Evolutionary conservation across 2,797 vertebrate genomes (phyloP).

Genomic region (Phoebastria nigripes): DNA sequence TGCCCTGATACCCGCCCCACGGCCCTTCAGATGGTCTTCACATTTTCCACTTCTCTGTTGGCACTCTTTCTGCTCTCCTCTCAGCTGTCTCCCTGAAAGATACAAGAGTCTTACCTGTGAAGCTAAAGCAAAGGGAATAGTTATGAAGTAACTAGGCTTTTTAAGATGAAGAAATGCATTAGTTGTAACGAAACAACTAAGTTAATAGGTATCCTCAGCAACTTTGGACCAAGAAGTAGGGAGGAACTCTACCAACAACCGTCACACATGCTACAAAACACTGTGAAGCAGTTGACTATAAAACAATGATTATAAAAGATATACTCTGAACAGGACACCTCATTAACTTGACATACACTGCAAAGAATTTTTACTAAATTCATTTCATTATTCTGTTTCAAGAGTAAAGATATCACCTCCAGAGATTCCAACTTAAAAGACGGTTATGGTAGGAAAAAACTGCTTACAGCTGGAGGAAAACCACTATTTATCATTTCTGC

Average conservation of each 20-base stretch:
- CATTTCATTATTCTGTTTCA: not conserved
- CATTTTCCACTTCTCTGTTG: not conserved
- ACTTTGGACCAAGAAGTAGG: not conserved
- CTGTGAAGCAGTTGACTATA: not conserved
- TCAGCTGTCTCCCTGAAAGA: not conserved
- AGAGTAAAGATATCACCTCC: not conserved
- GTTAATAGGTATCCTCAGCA: not conserved
- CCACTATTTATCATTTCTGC: not conserved
- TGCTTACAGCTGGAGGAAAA: not conserved
- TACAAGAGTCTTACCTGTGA: not conserved
- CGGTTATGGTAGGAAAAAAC: not conserved
- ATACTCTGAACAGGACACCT: not conserved
- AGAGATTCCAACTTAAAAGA: not conserved
- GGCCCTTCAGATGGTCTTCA: not conserved
- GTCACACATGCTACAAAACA: not conserved
- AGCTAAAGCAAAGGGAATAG: not conserved
- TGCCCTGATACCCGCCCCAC: accelerated
- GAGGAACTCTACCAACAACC: not conserved
- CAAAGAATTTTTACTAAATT: not conserved
- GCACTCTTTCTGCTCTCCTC: not conserved
- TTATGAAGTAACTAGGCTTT: not conserved
- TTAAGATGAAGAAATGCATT: not conserved
- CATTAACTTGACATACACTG: not conserved
- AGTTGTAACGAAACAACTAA: not conserved
- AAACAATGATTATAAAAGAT: not conserved